Percentiles rank a stretch among this genome's conserved stretches.
Evolutionary conservation across 2,113 vertebrate species (phyloP).

Genomic region (Ophthalmolycus amberensis): DNA sequence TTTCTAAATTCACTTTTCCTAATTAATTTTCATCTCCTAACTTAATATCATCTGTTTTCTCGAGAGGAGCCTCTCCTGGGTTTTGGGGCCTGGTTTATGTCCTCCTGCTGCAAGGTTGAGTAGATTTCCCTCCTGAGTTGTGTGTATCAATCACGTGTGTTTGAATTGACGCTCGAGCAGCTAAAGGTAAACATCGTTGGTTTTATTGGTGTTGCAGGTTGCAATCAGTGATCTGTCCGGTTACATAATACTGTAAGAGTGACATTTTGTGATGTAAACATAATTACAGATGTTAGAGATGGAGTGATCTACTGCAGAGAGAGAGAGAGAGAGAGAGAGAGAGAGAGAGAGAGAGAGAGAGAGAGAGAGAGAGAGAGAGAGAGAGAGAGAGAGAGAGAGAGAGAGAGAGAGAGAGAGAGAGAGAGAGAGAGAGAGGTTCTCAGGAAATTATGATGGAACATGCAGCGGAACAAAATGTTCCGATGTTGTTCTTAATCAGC

Average conservation of each 20-base stretch:
- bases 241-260: too few species aligned
- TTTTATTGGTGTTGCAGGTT: not conserved
- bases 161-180: not conserved
- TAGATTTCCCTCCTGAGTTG: not conserved
- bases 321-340: too few species aligned
- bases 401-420: too few species aligned
- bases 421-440: not conserved
- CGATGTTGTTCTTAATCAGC: conserved; percentile 18
- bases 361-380: too few species aligned
- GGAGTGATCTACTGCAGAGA: not conserved
- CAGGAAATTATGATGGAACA: not conserved
- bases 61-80: not conserved
- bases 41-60: conserved; percentile 21
- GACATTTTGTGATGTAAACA: too few species aligned
- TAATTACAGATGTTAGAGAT: not conserved
- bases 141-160: not conserved
- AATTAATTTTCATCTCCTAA: conserved; percentile 12
- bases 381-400: too few species aligned
- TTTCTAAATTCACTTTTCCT: conserved; percentile 3
- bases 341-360: too few species aligned
- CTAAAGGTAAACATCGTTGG: not conserved
- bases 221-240: not conserved
- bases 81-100: not conserved
- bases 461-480: conserved; percentile 17
- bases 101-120: not conserved